Evolutionary conservation across 2,797 vertebrate species (phyloP).

Genomic region (Chaenodraco wilsoni): DNA sequence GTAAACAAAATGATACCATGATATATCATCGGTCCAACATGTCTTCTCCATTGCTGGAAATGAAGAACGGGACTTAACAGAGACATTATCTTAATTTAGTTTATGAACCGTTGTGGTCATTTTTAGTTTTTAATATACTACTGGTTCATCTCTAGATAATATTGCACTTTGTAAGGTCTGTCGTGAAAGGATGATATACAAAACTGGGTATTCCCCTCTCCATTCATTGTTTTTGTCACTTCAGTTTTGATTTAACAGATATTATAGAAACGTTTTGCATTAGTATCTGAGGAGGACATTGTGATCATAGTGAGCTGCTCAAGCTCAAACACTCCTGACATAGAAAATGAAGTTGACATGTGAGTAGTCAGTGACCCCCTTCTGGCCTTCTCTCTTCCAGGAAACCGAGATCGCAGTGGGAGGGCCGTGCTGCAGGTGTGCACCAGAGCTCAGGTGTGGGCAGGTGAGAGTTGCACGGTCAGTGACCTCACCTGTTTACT

Average conservation of each 20-base stretch:
- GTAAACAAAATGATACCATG: not conserved
- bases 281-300: not conserved
- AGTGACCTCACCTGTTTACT: conserved; percentile 83
- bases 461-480: conserved; percentile 72
- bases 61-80: not conserved
- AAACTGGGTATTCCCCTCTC: not conserved
- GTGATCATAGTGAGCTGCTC: not conserved
- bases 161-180: not conserved
- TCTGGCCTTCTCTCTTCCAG: conserved; percentile 68
- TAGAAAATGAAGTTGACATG: not conserved
- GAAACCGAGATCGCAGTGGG: conserved; percentile 86
- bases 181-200: not conserved
- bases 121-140: not conserved
- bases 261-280: not conserved
- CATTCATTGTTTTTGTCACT: not conserved
- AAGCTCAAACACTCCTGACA: conserved; percentile 14
- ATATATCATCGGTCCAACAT: not conserved
- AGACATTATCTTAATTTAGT: not conserved
- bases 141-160: not conserved
- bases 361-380: conserved; percentile 20
- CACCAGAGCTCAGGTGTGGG: conserved; percentile 81
- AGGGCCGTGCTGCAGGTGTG: conserved; percentile 86
- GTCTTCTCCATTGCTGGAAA: not conserved
- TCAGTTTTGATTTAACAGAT: not conserved
- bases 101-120: not conserved